Conservation (phyloP, 2,797 vertebrate genomes). For the Ambastaia sidthimunki region DNA sequence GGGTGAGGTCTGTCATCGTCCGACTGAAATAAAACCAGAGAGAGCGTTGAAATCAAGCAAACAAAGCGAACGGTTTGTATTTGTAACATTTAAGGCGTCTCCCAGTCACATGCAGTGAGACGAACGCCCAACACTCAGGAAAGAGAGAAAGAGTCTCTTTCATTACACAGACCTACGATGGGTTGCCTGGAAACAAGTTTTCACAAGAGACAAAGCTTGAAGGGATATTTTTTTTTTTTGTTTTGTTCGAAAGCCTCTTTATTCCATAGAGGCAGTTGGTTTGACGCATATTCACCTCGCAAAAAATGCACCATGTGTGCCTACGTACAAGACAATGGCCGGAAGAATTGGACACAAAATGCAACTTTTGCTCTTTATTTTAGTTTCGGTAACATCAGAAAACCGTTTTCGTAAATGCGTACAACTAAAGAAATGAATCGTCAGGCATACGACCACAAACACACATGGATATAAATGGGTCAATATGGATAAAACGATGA, state of each 20-base stretch:
- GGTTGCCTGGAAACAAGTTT: constrained; percentile 48
- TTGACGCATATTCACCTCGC: constrained; percentile 27
- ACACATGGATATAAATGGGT: constrained; percentile 47
- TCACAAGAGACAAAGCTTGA: constrained; percentile 44
- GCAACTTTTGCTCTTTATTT: constrained; percentile 18
- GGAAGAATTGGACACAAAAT: constrained; percentile 17
- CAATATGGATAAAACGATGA: constrained; percentile 62
- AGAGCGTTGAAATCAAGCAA: constrained; percentile 10
- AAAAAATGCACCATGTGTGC: constrained; percentile 24
- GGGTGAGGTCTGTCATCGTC: constrained; percentile 87
- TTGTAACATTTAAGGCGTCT: constrained; percentile 41
- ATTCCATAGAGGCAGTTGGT: constrained; percentile 28
- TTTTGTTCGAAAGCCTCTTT: constrained; percentile 42
- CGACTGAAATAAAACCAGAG: constrained; percentile 67
- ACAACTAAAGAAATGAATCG: constrained; percentile 30
- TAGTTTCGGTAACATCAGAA: constrained; percentile 13
- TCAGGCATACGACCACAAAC: constrained; percentile 50
- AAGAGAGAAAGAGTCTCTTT: constrained; percentile 40
- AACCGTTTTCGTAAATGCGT: constrained; percentile 29
- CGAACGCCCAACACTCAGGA: constrained; percentile 52
- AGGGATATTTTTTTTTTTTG: constrained; percentile 27
- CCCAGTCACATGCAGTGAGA: constrained; percentile 53
- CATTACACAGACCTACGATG: constrained; percentile 43
- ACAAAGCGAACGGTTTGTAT: constrained; percentile 19
- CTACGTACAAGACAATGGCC: constrained; percentile 48